Percentiles rank a stretch among this genome's conserved stretches.
phyloP scores from a whole-genome alignment of 1,140 invertebrate genomes.

The Berghia stephanieae region DNA sequence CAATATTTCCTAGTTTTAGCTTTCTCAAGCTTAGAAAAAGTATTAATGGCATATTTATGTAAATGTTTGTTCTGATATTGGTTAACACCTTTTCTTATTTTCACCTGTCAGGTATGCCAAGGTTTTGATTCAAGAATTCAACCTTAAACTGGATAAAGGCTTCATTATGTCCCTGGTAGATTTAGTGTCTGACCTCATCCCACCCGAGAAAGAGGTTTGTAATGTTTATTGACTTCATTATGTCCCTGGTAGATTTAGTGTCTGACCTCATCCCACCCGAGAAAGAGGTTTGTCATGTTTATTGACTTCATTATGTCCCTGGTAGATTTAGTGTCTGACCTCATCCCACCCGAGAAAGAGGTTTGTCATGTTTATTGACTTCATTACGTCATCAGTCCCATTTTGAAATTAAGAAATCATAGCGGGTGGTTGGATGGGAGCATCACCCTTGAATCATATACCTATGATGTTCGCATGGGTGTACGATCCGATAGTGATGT shows the following conservation, averaged over 20 bases:
- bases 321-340: conserved; percentile 72
- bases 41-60: too few species aligned
- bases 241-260: conserved; percentile 73
- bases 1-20: too few species aligned
- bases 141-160: conserved; percentile 79
- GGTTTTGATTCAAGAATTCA: conserved; percentile 77
- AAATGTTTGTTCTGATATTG: too few species aligned
- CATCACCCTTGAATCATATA: too few species aligned
- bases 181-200: conserved; percentile 71
- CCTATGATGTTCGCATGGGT: too few species aligned
- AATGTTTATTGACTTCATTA: conserved; percentile 77
- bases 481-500: too few species aligned
- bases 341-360: conserved; percentile 63
- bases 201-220: conserved; percentile 49
- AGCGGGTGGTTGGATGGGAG: too few species aligned
- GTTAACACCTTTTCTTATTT: neutral
- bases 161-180: conserved; percentile 75
- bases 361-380: too few species aligned
- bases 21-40: too few species aligned
- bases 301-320: conserved; percentile 76
- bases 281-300: too few species aligned
- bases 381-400: conserved; percentile 74
- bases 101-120: conserved; percentile 73
- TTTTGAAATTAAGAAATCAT: too few species aligned
- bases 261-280: conserved; percentile 67